A percentile compares a stretch with the other conserved stretches of the same genome.
phyloP scores from a whole-genome alignment of 2,888 invertebrate genomes.

The Rhamnusium bicolor region DNA sequence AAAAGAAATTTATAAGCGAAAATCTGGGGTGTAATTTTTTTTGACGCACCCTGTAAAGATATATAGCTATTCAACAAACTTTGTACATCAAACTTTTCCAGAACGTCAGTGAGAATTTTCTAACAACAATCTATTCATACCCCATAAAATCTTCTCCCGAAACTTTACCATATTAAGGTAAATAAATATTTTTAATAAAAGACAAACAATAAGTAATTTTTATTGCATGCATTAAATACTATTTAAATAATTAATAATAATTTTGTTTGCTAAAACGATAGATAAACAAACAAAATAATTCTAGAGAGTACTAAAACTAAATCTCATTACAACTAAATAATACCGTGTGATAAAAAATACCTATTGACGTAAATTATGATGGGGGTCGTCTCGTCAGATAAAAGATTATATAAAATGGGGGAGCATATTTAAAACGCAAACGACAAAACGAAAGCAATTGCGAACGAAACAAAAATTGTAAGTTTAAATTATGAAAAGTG shows the following conservation, averaged over 20 bases:
- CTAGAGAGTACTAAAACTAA: constrained; percentile 7
- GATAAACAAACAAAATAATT: constrained; percentile 4
- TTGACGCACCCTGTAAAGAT: too few species aligned
- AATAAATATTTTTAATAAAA: background rate
- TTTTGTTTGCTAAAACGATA: constrained; percentile 1
- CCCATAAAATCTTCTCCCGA: background rate
- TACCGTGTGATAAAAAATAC: background rate
- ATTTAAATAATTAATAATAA: constrained; percentile 1
- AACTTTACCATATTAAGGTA: background rate
- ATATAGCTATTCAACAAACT: too few species aligned
- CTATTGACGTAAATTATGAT: constrained; percentile 16
- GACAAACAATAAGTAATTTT: constrained; percentile 7
- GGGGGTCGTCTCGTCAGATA: constrained; percentile 14
- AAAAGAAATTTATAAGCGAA: too few species aligned
- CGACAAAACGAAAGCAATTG: constrained; percentile 12
- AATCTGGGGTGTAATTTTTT: too few species aligned
- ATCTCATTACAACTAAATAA: constrained; percentile 3
- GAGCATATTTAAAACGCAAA: background rate
- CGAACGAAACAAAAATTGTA: constrained; percentile 12
- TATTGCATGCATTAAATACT: background rate
- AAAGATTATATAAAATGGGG: constrained; percentile 17
- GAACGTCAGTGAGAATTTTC: background rate
- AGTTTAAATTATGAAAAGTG: background rate
- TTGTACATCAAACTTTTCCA: background rate
- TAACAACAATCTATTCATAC: background rate